A percentile compares a stretch with the other conserved stretches of the same genome.
These are phyloP conservation scores for Aelia acuminata DNA, from an alignment of 2,888 invertebrate genomes.

Conservation along the genomic window DNA sequence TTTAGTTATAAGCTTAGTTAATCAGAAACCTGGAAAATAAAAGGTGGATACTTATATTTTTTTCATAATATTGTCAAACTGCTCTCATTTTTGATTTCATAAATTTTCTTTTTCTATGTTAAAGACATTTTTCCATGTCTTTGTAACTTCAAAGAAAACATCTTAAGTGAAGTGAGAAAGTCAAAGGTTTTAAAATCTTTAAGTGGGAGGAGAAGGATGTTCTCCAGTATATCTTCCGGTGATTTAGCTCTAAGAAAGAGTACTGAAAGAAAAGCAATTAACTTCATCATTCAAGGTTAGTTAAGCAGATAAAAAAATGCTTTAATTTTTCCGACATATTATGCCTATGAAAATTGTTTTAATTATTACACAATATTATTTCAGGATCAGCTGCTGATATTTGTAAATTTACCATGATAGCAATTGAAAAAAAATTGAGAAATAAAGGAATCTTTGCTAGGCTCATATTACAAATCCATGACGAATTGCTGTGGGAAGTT, in stretches of 20 bases:
- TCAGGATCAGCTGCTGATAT: constrained; percentile 73
- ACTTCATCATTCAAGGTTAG: constrained; percentile 72
- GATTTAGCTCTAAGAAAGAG: constrained; percentile 67
- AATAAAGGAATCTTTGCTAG: constrained; percentile 64
- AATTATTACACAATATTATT: neutral
- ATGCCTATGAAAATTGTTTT: neutral
- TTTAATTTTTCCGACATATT: neutral
- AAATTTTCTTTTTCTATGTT: constrained; percentile 7
- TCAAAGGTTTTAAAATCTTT: constrained; percentile 69
- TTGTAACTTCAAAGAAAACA: constrained; percentile 69
- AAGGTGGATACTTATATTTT: neutral
- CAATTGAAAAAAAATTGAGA: constrained; percentile 67
- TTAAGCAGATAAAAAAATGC: neutral
- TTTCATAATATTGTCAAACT: neutral
- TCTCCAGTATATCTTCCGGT: constrained; percentile 67
- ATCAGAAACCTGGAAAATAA: too few relatives aligned
- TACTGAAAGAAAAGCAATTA: constrained; percentile 72
- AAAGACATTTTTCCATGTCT: constrained; percentile 71
- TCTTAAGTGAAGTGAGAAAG: constrained; percentile 68
- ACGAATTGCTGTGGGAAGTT: constrained; percentile 73
- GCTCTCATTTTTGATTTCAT: neutral
- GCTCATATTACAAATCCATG: constrained; percentile 73
- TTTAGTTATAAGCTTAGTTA: too few relatives aligned
- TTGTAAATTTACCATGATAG: constrained; percentile 72
- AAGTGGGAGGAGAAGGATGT: constrained; percentile 69